phyloP scores from a whole-genome alignment of 2,888 invertebrate species.

The Drosophila tripunctata region DNA sequence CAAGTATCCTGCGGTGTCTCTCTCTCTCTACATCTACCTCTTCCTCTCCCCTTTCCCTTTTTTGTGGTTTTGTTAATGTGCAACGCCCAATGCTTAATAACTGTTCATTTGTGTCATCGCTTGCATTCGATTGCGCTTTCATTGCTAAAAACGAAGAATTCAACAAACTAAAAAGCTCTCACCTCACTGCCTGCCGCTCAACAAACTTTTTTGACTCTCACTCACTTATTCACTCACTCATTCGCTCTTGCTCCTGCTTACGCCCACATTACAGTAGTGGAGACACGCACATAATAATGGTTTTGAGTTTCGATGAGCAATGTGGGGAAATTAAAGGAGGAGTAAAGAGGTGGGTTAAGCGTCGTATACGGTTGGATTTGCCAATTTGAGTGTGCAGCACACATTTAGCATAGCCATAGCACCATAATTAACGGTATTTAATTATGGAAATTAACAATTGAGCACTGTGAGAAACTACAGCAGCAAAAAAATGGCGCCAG shows the following conservation, averaged over 20 bases:
- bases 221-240: not conserved
- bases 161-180: not conserved
- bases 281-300: not conserved
- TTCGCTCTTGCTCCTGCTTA: not conserved
- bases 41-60: not conserved
- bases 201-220: too few relatives aligned
- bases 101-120: constrained; percentile 72
- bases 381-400: constrained; percentile 29
- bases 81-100: constrained; percentile 58
- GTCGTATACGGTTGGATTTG: not conserved
- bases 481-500: constrained; percentile 22
- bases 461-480: constrained; percentile 57
- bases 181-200: too few relatives aligned
- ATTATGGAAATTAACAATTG: constrained; percentile 78
- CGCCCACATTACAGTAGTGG: constrained; percentile 4
- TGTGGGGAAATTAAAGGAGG: too few relatives aligned
- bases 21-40: too few relatives aligned
- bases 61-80: constrained; percentile 46
- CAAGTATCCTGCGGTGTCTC: constrained; percentile 36
- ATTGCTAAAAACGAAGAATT: constrained; percentile 23
- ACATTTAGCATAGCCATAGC: constrained; percentile 34
- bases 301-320: too few relatives aligned
- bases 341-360: too few relatives aligned
- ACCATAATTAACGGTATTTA: constrained; percentile 72
- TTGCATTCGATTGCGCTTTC: constrained; percentile 41